phyloP scores from a whole-genome alignment of 2,113 vertebrate genomes.

The Galeopterus variegatus region DNA sequence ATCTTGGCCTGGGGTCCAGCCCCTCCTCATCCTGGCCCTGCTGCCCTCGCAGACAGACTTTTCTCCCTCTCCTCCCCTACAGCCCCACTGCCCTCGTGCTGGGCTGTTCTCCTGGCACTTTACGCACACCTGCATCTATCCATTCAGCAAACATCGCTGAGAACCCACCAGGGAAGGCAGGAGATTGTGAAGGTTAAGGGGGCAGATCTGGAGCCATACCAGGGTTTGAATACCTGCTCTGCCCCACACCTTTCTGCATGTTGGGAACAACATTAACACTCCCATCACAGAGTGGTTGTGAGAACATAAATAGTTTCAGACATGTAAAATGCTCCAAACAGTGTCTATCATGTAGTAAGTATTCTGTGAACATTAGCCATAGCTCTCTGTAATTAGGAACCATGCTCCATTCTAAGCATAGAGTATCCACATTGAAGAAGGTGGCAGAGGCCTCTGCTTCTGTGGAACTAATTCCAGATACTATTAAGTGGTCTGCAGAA shows the following conservation, averaged over 20 bases:
- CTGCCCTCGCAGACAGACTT: background rate
- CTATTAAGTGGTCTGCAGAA: background rate
- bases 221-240: background rate
- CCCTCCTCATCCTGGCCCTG: background rate
- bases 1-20: background rate
- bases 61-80: background rate
- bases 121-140: fast-evolving
- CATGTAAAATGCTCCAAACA: background rate
- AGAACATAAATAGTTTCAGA: background rate
- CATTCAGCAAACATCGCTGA: background rate
- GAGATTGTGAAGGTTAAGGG: background rate
- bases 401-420: background rate
- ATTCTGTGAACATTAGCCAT: background rate
- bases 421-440: background rate
- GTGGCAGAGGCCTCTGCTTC: slow-evolving; percentile 12
- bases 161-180: background rate
- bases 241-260: background rate
- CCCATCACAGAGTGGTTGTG: background rate
- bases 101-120: background rate
- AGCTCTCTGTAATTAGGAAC: background rate
- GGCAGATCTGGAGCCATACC: background rate
- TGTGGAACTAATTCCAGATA: background rate
- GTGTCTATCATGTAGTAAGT: background rate
- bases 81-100: background rate
- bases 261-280: background rate